phyloP scores from a whole-genome alignment of 2,797 vertebrate genomes.

The Pitangus sulphuratus region DNA sequence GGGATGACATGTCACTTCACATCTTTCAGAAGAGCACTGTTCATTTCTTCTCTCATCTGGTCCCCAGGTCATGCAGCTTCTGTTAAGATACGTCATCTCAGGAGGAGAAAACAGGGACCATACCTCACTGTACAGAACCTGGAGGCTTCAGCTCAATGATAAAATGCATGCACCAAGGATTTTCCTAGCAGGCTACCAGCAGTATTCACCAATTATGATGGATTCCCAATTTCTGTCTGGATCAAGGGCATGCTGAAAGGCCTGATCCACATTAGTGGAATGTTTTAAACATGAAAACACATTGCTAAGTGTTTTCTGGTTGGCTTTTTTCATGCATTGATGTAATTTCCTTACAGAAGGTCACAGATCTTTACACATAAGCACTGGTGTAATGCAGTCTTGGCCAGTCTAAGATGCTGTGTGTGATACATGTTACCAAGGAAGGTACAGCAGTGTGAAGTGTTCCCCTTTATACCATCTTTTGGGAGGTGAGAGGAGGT shows the following conservation, averaged over 20 bases:
- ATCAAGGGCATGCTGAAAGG: background rate
- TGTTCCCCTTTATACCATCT: background rate
- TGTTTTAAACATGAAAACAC: conserved; percentile 10
- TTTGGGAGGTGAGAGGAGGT: background rate
- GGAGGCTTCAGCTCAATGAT: background rate
- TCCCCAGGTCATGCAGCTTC: background rate
- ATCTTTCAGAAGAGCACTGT: background rate
- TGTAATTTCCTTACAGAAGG: background rate
- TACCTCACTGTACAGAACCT: background rate
- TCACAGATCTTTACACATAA: background rate
- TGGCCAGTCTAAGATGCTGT: background rate
- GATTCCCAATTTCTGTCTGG: background rate
- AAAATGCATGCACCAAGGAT: background rate
- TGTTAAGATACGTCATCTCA: background rate
- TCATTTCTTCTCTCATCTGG: background rate
- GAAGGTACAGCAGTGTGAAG: background rate
- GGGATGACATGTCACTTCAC: background rate
- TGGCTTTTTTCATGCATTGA: background rate
- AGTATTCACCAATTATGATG: background rate
- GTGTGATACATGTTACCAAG: background rate
- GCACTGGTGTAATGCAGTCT: background rate
- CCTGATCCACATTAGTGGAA: background rate
- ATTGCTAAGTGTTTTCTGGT: background rate
- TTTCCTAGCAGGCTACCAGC: background rate
- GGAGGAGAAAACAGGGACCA: background rate